These are phyloP conservation scores for Dendrolimus pini DNA, from an alignment of 2,888 invertebrate species.

Conservation along the genomic window DNA sequence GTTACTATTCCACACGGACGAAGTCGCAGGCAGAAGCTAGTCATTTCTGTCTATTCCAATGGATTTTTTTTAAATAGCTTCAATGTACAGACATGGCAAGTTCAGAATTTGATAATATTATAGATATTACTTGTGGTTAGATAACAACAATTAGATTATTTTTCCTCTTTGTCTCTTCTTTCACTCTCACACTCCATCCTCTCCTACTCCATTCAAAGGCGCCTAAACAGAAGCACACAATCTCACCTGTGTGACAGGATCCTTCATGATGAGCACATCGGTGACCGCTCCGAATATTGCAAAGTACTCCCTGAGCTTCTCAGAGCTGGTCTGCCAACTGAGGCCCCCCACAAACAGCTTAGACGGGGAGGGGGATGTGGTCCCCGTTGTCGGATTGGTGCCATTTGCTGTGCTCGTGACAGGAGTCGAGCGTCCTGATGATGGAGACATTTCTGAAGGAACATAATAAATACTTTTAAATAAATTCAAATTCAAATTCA, in stretches of 20 bases:
- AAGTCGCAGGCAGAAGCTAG: too few species aligned
- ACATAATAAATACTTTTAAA: conserved; percentile 3
- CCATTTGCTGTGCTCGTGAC: conserved; percentile 45
- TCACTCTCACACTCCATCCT: too few species aligned
- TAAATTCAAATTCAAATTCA: conserved; percentile 7
- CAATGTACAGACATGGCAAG: too few species aligned
- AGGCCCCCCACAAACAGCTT: conserved; percentile 94
- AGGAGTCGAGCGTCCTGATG: conserved; percentile 87
- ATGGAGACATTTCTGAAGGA: conserved; percentile 67
- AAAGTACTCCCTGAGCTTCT: conserved; percentile 94
- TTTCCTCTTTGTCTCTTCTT: too few species aligned
- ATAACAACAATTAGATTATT: too few species aligned
- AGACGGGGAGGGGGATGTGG: conserved; percentile 80
- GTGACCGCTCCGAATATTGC: conserved; percentile 94
- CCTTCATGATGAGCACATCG: conserved; percentile 95
- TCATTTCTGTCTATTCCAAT: too few species aligned
- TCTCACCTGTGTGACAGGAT: conserved; percentile 92
- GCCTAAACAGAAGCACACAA: too few species aligned
- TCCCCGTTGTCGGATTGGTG: conserved; percentile 36
- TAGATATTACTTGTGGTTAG: too few species aligned
- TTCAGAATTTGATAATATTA: too few species aligned
- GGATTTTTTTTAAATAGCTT: too few species aligned
- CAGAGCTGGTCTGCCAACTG: conserved; percentile 95
- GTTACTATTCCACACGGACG: too few species aligned
- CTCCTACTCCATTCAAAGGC: too few species aligned